A percentile compares a stretch with the other conserved stretches of the same genome.
Evolutionary conservation across 2,113 vertebrate genomes (phyloP).

Genomic region (Pogonocichla stellata): DNA sequence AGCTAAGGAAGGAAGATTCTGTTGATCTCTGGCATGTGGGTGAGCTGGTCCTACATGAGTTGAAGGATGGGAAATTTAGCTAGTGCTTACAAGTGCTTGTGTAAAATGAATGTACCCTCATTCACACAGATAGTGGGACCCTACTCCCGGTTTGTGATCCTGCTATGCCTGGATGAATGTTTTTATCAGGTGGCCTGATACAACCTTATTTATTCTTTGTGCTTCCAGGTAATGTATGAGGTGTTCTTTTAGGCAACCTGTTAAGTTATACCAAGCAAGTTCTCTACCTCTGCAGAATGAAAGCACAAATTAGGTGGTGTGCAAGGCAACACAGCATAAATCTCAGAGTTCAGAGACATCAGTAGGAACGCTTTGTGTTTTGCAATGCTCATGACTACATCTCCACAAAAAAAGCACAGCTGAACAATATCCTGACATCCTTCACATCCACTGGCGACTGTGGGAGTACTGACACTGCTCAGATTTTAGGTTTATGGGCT

Average conservation of each 20-base stretch:
- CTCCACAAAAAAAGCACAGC: not conserved
- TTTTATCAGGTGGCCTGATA: not conserved
- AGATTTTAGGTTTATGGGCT: not conserved
- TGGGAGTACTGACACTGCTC: not conserved
- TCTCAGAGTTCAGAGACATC: not conserved
- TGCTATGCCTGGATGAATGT: not conserved
- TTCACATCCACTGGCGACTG: rapidly evolving
- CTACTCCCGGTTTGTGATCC: not conserved
- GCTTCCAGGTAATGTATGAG: not conserved
- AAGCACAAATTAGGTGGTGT: not conserved
- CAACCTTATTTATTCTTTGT: not conserved
- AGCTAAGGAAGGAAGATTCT: not conserved
- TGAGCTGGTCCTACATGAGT: not conserved
- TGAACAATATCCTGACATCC: not conserved
- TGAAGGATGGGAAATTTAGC: not conserved
- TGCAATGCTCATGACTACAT: not conserved
- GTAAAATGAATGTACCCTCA: not conserved
- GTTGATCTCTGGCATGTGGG: not conserved
- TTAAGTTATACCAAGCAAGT: rapidly evolving
- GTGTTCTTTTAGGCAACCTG: not conserved
- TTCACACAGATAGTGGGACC: not conserved
- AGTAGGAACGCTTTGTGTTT: not conserved
- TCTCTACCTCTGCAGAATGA: not conserved
- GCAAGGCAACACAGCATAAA: not conserved
- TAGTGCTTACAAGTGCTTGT: not conserved